A percentile compares a stretch with the other conserved stretches of the same genome.
Evolutionary conservation across 2,113 vertebrate species (phyloP).

Genomic region (Misgurnus mizolepis): DNA sequence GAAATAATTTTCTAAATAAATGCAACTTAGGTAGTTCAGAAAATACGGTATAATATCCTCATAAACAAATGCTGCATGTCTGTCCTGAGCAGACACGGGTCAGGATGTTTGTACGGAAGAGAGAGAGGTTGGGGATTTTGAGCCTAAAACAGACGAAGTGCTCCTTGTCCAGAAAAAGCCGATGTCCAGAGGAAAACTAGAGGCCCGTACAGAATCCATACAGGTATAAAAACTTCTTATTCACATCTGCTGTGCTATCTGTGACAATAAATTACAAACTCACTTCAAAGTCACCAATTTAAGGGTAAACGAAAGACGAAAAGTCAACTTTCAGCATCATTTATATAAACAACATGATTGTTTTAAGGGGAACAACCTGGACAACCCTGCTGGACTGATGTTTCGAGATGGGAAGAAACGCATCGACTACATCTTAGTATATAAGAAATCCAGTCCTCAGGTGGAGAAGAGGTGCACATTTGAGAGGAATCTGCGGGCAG

Average conservation of each 20-base stretch:
- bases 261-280: too few species aligned
- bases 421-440: conserved; percentile 97
- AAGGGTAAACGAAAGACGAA: too few species aligned
- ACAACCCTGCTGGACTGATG: conserved; percentile 81
- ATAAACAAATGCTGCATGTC: not conserved
- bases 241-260: not conserved
- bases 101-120: conserved; percentile 84
- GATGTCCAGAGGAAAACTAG: conserved; percentile 77
- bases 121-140: conserved; percentile 83
- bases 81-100: conserved; percentile 70
- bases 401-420: conserved; percentile 97
- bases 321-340: not conserved
- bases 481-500: conserved; percentile 94
- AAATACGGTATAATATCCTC: not conserved
- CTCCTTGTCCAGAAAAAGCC: conserved; percentile 84
- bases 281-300: too few species aligned
- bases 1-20: too few species aligned
- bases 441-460: conserved; percentile 93
- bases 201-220: conserved; percentile 78
- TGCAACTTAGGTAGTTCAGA: too few species aligned
- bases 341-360: not conserved
- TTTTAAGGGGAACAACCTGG: conserved; percentile 72
- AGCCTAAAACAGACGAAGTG: conserved; percentile 82
- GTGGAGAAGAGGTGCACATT: conserved; percentile 96
- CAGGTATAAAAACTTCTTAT: conserved; percentile 72